These are phyloP conservation scores for Melanerpes formicivorus DNA, from an alignment of 2,113 vertebrate genomes.

Conservation along the genomic window DNA sequence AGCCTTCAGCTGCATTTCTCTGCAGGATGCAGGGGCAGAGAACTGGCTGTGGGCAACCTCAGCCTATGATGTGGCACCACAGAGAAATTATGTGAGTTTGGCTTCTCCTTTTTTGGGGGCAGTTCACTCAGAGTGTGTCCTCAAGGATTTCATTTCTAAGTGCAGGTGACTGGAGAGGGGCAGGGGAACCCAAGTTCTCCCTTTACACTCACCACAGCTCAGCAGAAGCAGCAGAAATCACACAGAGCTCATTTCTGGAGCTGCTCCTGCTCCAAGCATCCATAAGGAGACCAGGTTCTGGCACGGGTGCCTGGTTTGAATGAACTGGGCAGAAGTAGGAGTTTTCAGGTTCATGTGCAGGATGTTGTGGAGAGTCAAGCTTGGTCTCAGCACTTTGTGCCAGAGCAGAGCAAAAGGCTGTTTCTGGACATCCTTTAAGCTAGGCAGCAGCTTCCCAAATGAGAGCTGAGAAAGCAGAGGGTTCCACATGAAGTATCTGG, in stretches of 20 bases:
- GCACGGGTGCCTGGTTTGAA: neutral
- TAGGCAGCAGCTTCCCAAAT: neutral
- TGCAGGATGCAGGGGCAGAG: fast-evolving
- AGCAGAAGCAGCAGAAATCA: neutral
- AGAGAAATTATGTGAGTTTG: fast-evolving
- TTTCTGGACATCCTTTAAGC: neutral
- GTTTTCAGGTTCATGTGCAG: neutral
- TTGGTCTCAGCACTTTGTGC: fast-evolving
- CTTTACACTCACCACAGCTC: neutral
- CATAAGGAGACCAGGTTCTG: neutral
- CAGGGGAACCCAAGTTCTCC: neutral
- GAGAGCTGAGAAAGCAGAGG: neutral
- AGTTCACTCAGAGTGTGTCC: neutral
- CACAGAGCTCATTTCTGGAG: neutral
- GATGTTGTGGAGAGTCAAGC: fast-evolving
- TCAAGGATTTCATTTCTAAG: neutral
- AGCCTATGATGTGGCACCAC: fast-evolving
- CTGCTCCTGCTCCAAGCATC: neutral
- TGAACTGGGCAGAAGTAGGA: neutral
- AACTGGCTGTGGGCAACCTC: fast-evolving
- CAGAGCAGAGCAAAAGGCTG: neutral
- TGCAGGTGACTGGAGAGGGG: neutral
- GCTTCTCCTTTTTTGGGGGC: neutral
- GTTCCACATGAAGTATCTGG: fast-evolving
- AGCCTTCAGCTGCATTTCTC: neutral